Conservation (phyloP, 2,888 invertebrate genomes). For the Apamea anceps region DNA sequence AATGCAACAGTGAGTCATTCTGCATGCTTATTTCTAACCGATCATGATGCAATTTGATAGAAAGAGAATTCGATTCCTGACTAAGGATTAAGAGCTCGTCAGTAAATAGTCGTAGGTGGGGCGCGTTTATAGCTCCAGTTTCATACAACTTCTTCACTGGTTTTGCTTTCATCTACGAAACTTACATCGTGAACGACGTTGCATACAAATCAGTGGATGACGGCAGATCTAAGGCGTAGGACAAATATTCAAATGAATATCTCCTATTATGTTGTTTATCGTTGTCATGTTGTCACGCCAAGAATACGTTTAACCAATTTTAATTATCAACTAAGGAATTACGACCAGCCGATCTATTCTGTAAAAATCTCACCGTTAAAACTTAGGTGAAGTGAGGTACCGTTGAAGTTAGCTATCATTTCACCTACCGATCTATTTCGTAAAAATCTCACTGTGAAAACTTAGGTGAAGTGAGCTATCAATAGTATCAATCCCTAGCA, state of each 20-base stretch:
- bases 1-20: slow-evolving; percentile 2
- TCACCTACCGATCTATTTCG: too few relatives aligned
- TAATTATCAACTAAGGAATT: neutral
- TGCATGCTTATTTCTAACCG: neutral
- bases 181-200: neutral
- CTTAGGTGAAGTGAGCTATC: too few relatives aligned
- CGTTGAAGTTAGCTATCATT: too few relatives aligned
- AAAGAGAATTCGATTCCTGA: neutral
- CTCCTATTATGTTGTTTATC: neutral
- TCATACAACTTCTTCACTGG: neutral
- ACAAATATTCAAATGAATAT: slow-evolving; percentile 8
- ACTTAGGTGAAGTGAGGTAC: too few relatives aligned
- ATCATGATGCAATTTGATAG: neutral
- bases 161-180: slow-evolving; percentile 15
- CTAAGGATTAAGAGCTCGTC: neutral
- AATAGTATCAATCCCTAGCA: too few relatives aligned
- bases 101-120: neutral
- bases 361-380: too few relatives aligned
- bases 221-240: neutral
- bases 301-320: neutral
- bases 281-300: neutral
- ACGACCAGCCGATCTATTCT: too few relatives aligned
- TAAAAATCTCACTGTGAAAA: too few relatives aligned
- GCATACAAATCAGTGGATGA: slow-evolving; percentile 10
- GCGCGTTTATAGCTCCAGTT: neutral